Base-by-base conservation (phyloP, 2,113 vertebrate genomes). In the Nothocercus nigrocapillus region DNA sequence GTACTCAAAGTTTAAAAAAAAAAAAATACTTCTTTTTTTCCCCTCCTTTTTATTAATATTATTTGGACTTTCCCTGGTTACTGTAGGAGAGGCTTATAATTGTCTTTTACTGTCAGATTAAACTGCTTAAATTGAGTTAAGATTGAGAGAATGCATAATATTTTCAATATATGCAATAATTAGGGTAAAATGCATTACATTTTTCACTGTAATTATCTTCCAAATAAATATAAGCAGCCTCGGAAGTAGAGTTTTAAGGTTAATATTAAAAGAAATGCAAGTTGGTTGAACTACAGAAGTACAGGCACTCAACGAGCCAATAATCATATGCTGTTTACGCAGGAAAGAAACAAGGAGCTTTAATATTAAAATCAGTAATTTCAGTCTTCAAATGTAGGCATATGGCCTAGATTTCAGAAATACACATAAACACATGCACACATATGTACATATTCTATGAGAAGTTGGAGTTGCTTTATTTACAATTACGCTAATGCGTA, bases 91-190 rank as follows among this genome's bases (percentile, higher is more conserved):
- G 44, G 44, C 32, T 68, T 84, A 38, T 18, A 67, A 17, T 72
- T 88, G 32, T 62, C 13, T 58, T 62, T 67, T 82, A 3, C 69
- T 5, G 15, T 62, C 61, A 40, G 5, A 76, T 89, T 77, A 58
- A 89, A 79, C 44, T 82, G 30, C 27, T 77, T 68, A 92, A 80
- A 81, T 45, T 25, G n/a, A 3, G 12, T 78, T 77, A 58, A 83
- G 73, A 80, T 53, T 68, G 79, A 94, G 64, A 68, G 69, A 94
- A 64, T 54, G 59, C 61, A 69, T 27, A 89, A 18, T 66, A 70
- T 75, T 85, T 93, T 89, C 67, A 89, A 17, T 62, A 54, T 83
- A 67, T 75, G 85, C 47, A 81, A 49, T 77, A 54, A 74, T 54
- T 84, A 59, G 34, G 19, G 49, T 73, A 64, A 92, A 81, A 68